Conservation (phyloP, 2,797 vertebrate genomes). For the Orestias chungarensis region DNA sequence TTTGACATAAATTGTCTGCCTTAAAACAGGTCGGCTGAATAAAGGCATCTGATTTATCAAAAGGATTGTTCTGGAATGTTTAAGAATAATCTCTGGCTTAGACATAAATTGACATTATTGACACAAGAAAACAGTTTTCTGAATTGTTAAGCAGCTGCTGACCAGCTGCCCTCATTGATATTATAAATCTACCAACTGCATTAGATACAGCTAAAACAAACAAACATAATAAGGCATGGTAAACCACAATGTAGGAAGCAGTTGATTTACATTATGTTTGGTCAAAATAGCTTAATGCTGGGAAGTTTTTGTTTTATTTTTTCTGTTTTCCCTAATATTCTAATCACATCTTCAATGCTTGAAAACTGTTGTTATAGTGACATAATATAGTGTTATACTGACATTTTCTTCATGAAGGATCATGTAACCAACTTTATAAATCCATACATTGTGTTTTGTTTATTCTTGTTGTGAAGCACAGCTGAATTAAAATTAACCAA, state of each 20-base stretch:
- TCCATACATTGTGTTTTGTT: not conserved
- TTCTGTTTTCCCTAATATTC: not conserved
- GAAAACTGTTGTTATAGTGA: not conserved
- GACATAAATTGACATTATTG: conserved; percentile 23
- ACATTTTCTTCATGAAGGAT: not conserved
- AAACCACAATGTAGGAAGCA: conserved; percentile 43
- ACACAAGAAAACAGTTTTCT: conserved; percentile 19
- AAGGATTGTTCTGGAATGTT: conserved; percentile 40
- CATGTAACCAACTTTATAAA: not conserved
- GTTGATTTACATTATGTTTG: conserved; percentile 17
- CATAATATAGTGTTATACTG: too few relatives aligned
- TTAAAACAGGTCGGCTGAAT: conserved; percentile 5
- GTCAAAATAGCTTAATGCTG: too few relatives aligned
- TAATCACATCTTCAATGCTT: conserved; percentile 2
- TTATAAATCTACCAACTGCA: conserved; percentile 7
- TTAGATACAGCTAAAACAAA: conserved; percentile 24
- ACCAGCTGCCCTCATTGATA: not conserved
- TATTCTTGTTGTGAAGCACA: not conserved
- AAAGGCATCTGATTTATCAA: conserved; percentile 15
- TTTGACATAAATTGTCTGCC: conserved; percentile 2
- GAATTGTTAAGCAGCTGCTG: conserved; percentile 9
- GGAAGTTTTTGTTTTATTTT: not conserved
- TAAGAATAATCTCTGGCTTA: conserved; percentile 20
- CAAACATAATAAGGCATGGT: conserved; percentile 21
- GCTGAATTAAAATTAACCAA: not conserved